Conservation (phyloP, 1,140 invertebrate genomes). For the Nomia melanderi region DNA sequence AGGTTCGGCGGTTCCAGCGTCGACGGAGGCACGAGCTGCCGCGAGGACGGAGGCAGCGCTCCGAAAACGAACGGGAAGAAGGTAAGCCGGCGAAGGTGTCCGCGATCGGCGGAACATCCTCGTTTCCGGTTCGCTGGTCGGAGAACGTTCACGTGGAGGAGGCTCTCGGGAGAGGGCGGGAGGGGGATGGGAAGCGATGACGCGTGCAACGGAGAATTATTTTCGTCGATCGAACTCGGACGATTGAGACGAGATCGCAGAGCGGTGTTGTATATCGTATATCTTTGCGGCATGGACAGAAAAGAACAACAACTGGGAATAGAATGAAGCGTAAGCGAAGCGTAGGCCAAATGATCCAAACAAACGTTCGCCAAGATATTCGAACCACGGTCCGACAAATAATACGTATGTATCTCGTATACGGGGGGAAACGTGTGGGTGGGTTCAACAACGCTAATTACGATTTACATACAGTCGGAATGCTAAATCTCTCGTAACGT, state of each 20-base stretch:
- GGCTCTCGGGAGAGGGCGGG: neutral
- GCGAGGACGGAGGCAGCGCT: too few species aligned
- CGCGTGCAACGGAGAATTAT: neutral
- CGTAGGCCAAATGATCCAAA: slow-evolving; percentile 39
- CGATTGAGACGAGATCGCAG: neutral
- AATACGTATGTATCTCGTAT: slow-evolving; percentile 22
- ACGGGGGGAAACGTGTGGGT: slow-evolving; percentile 11
- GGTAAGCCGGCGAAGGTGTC: too few species aligned
- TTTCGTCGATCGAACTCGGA: slow-evolving; percentile 9
- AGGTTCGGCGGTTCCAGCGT: too few species aligned
- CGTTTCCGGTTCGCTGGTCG: too few species aligned
- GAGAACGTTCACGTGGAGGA: too few species aligned
- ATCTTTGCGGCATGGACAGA: neutral
- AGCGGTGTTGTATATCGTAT: too few species aligned
- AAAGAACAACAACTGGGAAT: slow-evolving; percentile 4
- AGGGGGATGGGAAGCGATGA: neutral
- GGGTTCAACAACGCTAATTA: slow-evolving; percentile 9
- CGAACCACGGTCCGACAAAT: slow-evolving; percentile 16
- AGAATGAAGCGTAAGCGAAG: slow-evolving; percentile 50
- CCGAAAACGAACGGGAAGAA: too few species aligned
- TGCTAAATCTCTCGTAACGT: slow-evolving; percentile 24
- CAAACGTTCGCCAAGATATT: slow-evolving; percentile 21
- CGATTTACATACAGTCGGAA: slow-evolving; percentile 27
- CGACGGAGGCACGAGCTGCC: too few species aligned
- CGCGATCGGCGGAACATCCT: too few species aligned